Base-by-base conservation (phyloP, 2,113 vertebrate genomes). In the Jaculus jaculus region DNA sequence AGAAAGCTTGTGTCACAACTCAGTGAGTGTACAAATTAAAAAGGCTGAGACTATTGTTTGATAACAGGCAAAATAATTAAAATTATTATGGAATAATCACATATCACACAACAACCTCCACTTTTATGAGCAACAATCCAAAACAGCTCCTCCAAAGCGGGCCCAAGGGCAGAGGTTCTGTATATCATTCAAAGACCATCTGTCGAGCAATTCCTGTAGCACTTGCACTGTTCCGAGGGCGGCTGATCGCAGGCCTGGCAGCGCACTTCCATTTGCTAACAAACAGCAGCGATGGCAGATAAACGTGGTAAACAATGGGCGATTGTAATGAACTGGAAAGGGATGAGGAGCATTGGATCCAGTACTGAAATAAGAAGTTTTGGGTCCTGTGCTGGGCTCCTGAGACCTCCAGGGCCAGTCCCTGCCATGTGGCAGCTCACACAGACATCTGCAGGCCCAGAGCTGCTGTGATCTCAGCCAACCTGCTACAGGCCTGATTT, bases 101-200 rank as follows among this genome's bases (percentile, higher is more conserved):
- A 98, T 98, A 98, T 98, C 97, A 98, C 97, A 98, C 98, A 98
- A 98, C 98, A 98, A 98, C 98, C 98, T 98, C 98, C 98, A 98
- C 98, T 99, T 98, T 98, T 98, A 92, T 92, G 97, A 98, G 98
- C 97, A 99, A 99, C 99, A 99, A 99, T 99, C 98, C 98, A 98
- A 98, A 98, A 98, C 98, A 98, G 98, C 98, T 98, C 98, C 98
- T 99, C 98, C 98, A 98, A 98, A 99, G 98, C 98, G 98, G 98
- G 98, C 98, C 98, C 98, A 97, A 97, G 98, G 98, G 98, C 98
- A 98, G 98, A 98, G 98, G 98, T 98, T 98, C 98, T 98, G 98
- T 98, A 98, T 99, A 99, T 99, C 99, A 99, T 98, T 98, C 98
- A 99, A 98, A 98, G 98, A 99, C 99, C 99, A 99, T 99, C 99